Base-by-base conservation (phyloP, 1,140 invertebrate genomes). In the Zophobas atratus region DNA sequence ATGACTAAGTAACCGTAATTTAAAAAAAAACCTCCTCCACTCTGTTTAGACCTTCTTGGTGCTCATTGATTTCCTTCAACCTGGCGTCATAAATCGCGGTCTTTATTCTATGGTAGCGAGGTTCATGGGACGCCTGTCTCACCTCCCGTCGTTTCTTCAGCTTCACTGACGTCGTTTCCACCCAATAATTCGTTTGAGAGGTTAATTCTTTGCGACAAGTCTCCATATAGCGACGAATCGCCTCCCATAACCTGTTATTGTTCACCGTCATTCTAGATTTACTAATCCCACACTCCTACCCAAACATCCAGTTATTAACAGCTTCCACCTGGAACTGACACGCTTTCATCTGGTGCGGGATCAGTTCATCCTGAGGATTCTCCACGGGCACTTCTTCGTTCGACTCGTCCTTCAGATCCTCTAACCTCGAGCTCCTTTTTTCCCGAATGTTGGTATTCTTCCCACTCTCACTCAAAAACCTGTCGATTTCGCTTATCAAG, bases 251-350 rank as follows among this genome's bases (percentile, higher is more conserved):
- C 1, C 80, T 81, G 46, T 39, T 55, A 78, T 51, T 39, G 43
- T 46, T 36, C 1, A 36, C 38, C 0, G n/a, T 41, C 1, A 4
- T 67, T 41, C 32, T 43, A 56, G 3, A 36, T 49, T 33, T 46
- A 1, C 33, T 70, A n/a, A 32, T 34, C 35, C 39, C 1, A 63
- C 5, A 41, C 2, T 46, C 8, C 32, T 57, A 81, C 80, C 81
- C 81, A 63, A 82, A 82, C 70, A 77, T 77, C 81, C 81, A 82
- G 56, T 82, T 82, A 35, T 75, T 81, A 3, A 81, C 60, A 35
- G 81, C 81, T 8, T 75, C 81, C 1, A 82, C 80, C 71, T 82
- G 76, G 67, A 56, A 82, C 49, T 76, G 60, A 34, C 76, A 81
- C 49, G 70, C 75, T 35, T 76, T 33, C 53, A 81, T 79, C 32